Base-by-base conservation (phyloP, 2,113 vertebrate species). In the Suricata suricatta region DNA sequence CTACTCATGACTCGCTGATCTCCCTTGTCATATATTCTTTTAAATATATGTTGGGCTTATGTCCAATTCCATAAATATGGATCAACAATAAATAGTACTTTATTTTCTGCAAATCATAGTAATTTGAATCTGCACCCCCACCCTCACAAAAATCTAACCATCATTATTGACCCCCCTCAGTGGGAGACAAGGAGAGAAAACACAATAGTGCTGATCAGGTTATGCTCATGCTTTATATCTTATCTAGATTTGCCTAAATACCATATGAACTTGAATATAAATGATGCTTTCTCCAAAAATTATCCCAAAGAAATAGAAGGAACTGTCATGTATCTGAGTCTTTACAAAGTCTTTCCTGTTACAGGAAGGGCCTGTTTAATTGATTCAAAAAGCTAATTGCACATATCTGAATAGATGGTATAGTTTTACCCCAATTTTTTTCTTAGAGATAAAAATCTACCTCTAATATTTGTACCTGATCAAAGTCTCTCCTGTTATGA, bases 331-430 rank as follows among this genome's bases (percentile, higher is more conserved):
- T 68, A 68, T 83, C 44, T 64, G 69, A 84, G 19, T 35, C 47
- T 96, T 94, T 88, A 96, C 29, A 93, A 96, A 83, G 7, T 68
- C 6, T 88, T 27, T 86, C 31, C 2, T 80, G 10, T 77, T 92
- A 31, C 31, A 90, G 12, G 76, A 66, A 54, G 54, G 21, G 44
- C 29, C 47, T 89, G 68, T 60, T 76, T n/a, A 81, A 93, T 69
- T 90, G 80, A 91, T 90, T 88, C 90, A 35, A 83, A 86, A 8
- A 91, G 21, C 5, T 69, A 87, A 69, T 93, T 93, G 31, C 54
- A 71, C 41, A 57, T 79, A 16, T 80, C 7, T 79, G 25, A 92
- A 89, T 80, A 85, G 88, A 94, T 79, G 41, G 11, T 44, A 5
- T 11, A 44, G 27, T 54, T 68, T 89, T 84, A 33, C n/a, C 41